Base-by-base conservation (phyloP, 1,140 invertebrate species). In the Heterodera carotae region DNA sequence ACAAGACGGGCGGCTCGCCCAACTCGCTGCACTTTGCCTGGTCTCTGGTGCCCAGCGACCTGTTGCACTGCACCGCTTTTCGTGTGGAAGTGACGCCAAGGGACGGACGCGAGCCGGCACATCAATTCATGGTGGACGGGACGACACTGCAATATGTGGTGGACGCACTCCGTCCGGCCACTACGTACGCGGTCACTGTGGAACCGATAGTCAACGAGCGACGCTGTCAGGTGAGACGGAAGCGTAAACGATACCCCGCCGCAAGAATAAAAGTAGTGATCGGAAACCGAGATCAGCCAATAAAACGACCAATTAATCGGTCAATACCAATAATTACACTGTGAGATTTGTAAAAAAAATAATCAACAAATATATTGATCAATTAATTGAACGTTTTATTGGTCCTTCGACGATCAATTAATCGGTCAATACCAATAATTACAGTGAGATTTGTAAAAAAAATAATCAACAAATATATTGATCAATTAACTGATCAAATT, bases 101-200 rank as follows among this genome's bases (percentile, higher is more conserved):
- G 18, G 85, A 88, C 77, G 75, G 84, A 29, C 66, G 75, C 22
- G 80, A 83, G 62, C 84, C 75, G 39, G 64, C 86, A 53, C 80
- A 84, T 27, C 80, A 78, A 12, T 87, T 84, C 79, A 84, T 80
- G 31, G 85, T 87, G 36, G 85, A 87, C 72, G 74, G 79, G 10
- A 82, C 75, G 77, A 88, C 86, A 33, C 77, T 84, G 71, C 85
- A 88, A 74, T 87, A 87, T 48, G 29, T 75, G 15, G 82, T 85
- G 29, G 84, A 87, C 73, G 80, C 78, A 2, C 75, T 87, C 7
- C 60, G 77, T 22, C 83, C 85, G 27, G 78, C 76, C 31, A 88
- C 85, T 4, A 76, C 79, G 18, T 87, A 87, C 78, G 77, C 86
- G 15, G 86, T 87, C 8, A 87, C 87, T 43, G 85, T 87, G 36